A percentile compares a stretch with the other conserved stretches of the same genome.
phyloP scores from a whole-genome alignment of 2,888 invertebrate genomes.

The Mylabris sibirica region DNA sequence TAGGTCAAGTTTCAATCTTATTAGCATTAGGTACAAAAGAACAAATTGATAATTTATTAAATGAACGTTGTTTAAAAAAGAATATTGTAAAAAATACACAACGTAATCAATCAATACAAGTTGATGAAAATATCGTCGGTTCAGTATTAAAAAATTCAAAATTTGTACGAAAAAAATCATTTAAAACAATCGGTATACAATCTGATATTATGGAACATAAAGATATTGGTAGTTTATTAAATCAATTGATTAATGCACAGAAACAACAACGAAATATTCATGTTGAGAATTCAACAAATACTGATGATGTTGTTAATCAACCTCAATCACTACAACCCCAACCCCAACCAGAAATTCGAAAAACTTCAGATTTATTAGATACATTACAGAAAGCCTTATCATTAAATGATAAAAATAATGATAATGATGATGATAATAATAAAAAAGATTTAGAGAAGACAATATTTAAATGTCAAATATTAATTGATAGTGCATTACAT shows the following conservation, averaged over 20 bases:
- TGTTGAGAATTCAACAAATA: slow-evolving; percentile 53
- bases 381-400: slow-evolving; percentile 56
- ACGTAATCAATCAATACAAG: slow-evolving; percentile 16
- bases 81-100: slow-evolving; percentile 42
- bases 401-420: slow-evolving; percentile 30
- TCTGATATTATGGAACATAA: slow-evolving; percentile 41
- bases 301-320: slow-evolving; percentile 36
- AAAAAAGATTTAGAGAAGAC: slow-evolving; percentile 15
- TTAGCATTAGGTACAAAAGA: slow-evolving; percentile 68
- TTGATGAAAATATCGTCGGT: slow-evolving; percentile 11
- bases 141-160: neutral
- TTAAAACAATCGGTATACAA: slow-evolving; percentile 26
- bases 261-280: slow-evolving; percentile 41
- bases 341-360: slow-evolving; percentile 24
- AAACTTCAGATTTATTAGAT: slow-evolving; percentile 57
- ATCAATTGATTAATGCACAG: slow-evolving; percentile 43
- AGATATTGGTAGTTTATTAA: slow-evolving; percentile 46
- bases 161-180: neutral
- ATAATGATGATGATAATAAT: neutral
- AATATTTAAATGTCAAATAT: slow-evolving; percentile 63
- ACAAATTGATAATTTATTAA: slow-evolving; percentile 66
- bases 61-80: slow-evolving; percentile 57
- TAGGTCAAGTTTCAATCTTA: slow-evolving; percentile 66
- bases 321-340: slow-evolving; percentile 18
- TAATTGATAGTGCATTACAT: slow-evolving; percentile 67